Percentiles rank a stretch among this genome's conserved stretches.
phyloP scores from a whole-genome alignment of 2,797 vertebrate species.

The Mareca penelope region DNA sequence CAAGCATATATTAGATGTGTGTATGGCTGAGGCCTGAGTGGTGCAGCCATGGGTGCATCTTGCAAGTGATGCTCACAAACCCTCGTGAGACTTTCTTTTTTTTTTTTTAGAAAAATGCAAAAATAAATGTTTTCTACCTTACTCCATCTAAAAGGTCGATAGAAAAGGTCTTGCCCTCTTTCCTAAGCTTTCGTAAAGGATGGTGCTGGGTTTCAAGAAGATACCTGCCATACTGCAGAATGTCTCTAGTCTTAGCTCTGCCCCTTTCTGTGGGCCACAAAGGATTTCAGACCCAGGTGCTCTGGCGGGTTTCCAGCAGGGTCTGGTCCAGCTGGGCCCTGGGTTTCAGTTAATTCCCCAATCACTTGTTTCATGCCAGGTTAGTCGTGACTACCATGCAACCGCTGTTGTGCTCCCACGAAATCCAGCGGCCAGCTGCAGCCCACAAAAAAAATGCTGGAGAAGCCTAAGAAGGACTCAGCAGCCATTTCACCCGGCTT shows the following conservation, averaged over 20 bases:
- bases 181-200: conserved; percentile 25
- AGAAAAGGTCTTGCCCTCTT: neutral
- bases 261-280: neutral
- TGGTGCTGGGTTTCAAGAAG: conserved; percentile 32
- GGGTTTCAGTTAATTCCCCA: neutral
- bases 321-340: neutral
- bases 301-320: conserved; percentile 21
- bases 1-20: rapidly evolving
- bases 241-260: neutral
- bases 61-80: neutral
- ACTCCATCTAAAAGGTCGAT: conserved; percentile 22
- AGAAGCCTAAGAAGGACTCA: neutral
- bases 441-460: rapidly evolving
- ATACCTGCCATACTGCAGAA: neutral
- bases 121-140: conserved; percentile 45
- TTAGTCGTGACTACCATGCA: neutral
- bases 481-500: neutral
- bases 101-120: conserved; percentile 30
- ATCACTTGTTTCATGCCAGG: neutral
- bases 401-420: neutral
- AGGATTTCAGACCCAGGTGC: conserved; percentile 12
- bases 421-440: neutral
- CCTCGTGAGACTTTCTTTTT: neutral
- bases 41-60: neutral
- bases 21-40: neutral